These are phyloP conservation scores for Microhierax caerulescens DNA, from an alignment of 2,797 vertebrate genomes.

Conservation along the genomic window DNA sequence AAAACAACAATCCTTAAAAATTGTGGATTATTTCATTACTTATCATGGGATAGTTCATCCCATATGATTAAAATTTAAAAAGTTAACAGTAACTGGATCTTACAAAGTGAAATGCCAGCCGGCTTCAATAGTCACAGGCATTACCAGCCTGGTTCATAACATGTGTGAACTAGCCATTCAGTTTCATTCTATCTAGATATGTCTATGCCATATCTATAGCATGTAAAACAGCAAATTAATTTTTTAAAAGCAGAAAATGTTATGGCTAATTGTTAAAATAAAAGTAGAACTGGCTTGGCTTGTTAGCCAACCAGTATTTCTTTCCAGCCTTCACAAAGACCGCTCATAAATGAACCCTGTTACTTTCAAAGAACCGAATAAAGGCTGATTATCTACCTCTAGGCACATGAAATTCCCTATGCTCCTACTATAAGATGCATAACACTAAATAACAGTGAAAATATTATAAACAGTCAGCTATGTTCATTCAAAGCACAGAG, in stretches of 20 bases:
- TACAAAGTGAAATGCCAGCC: neutral
- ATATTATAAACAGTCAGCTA: neutral
- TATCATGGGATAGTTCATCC: neutral
- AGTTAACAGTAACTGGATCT: slow-evolving; percentile 20
- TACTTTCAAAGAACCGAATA: neutral
- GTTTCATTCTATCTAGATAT: neutral
- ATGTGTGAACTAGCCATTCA: neutral
- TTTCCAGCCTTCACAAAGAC: neutral
- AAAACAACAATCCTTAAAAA: neutral
- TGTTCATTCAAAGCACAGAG: slow-evolving; percentile 19
- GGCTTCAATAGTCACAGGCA: neutral
- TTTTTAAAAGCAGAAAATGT: neutral
- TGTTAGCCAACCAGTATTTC: neutral
- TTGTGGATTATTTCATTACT: neutral
- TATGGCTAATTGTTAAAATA: neutral
- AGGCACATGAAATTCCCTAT: neutral
- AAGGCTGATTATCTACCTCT: slow-evolving; percentile 29
- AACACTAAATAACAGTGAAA: neutral
- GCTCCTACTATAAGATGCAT: neutral
- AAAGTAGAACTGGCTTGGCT: neutral
- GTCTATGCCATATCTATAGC: neutral
- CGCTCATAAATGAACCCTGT: neutral
- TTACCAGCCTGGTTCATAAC: neutral
- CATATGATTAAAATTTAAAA: neutral
- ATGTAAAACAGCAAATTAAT: neutral